Evolutionary conservation across 2,113 vertebrate genomes (phyloP).

Genomic region (Chamaea fasciata): DNA sequence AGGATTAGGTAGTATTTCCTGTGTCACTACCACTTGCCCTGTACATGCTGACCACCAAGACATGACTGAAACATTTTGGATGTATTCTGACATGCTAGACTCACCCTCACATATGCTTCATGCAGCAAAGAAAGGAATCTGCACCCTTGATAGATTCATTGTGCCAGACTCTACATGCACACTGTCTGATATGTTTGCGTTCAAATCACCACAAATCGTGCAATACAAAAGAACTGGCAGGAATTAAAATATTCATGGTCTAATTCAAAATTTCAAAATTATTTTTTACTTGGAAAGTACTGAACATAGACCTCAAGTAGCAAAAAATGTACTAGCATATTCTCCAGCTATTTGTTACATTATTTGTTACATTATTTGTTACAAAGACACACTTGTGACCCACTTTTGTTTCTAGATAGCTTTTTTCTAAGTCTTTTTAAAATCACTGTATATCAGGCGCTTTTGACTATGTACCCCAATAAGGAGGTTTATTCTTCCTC

Average conservation of each 20-base stretch:
- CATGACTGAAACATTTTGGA: background rate
- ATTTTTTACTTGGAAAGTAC: background rate
- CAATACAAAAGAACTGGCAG: background rate
- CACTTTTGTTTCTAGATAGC: background rate
- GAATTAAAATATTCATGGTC: background rate
- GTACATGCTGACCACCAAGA: background rate
- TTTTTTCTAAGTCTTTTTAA: background rate
- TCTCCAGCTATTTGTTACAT: background rate
- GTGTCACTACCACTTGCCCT: background rate
- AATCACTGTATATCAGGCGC: rapidly evolving
- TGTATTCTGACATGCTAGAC: background rate
- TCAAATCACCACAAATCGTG: rapidly evolving
- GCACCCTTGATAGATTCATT: background rate
- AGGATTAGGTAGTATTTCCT: background rate
- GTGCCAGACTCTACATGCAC: background rate
- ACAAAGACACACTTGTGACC: background rate
- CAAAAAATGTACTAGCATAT: background rate
- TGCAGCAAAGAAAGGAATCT: background rate
- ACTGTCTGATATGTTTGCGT: rapidly evolving
- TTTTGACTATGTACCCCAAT: rapidly evolving
- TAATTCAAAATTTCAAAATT: background rate
- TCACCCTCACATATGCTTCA: background rate
- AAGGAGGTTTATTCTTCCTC: background rate
- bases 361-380: background rate
- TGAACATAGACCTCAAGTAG: background rate